These are phyloP conservation scores for Sus scrofa DNA, from an alignment of 2,113 vertebrate genomes.

Conservation along the genomic window T2T-Sscrofa CM000815.6:108173501-108174000, in stretches of 20 bases:
- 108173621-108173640: conserved; percentile 11
- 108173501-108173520: conserved; percentile 38
- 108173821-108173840: neutral
- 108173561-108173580: conserved; percentile 11
- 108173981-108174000: no score
- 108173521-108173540: conserved; percentile 49
- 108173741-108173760: neutral
- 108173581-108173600: neutral
- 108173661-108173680: neutral
- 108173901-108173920: neutral
- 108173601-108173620: neutral
- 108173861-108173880: neutral
- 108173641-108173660: neutral
- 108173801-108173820: neutral
- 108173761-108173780: neutral
- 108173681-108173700: neutral
- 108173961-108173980: neutral
- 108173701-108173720: neutral
- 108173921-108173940: neutral
- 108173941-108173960: neutral
- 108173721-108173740: neutral
- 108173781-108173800: neutral
- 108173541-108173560: conserved; percentile 35
- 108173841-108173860: neutral
- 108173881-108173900: neutral